A percentile compares a stretch with the other conserved stretches of the same genome.
These are phyloP conservation scores for Xanthostigma xanthostigma DNA, from an alignment of 2,888 invertebrate species.

Conservation along the genomic window DNA sequence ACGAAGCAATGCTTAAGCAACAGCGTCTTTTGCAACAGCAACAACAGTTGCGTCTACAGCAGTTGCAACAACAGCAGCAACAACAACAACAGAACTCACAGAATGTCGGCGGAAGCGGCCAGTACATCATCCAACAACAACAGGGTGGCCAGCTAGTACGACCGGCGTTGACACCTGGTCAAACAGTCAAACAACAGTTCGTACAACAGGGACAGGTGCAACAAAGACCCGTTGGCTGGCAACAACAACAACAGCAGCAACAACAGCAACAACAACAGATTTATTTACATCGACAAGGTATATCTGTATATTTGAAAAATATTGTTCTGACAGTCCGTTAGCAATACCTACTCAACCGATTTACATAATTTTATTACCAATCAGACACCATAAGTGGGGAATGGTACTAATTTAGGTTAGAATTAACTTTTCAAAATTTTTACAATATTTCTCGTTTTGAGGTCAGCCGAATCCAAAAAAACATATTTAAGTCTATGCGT, in stretches of 20 bases:
- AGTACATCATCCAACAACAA: constrained; percentile 24
- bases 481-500: too few species aligned
- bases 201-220: constrained; percentile 10
- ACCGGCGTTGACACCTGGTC: too few species aligned
- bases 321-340: too few species aligned
- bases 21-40: constrained; percentile 23
- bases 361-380: too few species aligned
- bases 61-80: constrained; percentile 23
- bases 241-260: constrained; percentile 27
- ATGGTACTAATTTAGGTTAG: too few species aligned
- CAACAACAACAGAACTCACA: constrained; percentile 25
- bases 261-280: constrained; percentile 23
- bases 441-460: too few species aligned
- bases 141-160: neutral
- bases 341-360: too few species aligned
- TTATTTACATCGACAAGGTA: neutral
- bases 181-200: constrained; percentile 10
- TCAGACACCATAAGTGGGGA: too few species aligned
- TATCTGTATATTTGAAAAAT: too few species aligned
- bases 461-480: too few species aligned
- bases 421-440: too few species aligned
- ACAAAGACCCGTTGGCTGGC: constrained; percentile 15
- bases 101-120: constrained; percentile 24
- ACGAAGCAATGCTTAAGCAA: constrained; percentile 14
- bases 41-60: constrained; percentile 23